Conservation (phyloP, 2,888 invertebrate species). For the Parnassius orleans region DNA sequence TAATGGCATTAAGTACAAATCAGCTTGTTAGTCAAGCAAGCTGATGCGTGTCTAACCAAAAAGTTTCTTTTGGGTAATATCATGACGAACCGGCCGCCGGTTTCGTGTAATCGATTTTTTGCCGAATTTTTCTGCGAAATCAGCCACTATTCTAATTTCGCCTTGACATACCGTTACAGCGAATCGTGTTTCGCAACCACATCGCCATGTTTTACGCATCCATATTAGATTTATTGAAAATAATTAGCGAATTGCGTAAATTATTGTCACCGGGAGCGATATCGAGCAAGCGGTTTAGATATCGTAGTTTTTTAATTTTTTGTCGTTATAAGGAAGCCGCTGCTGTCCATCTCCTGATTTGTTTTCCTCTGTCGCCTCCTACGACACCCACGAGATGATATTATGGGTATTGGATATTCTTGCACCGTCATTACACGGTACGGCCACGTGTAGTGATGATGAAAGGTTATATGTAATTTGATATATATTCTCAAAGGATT, state of each 20-base stretch:
- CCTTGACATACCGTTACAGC: constrained; percentile 35
- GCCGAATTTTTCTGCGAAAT: constrained; percentile 30
- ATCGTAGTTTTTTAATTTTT: too few relatives aligned
- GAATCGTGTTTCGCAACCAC: constrained; percentile 28
- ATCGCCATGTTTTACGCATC: constrained; percentile 1
- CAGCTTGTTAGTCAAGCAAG: constrained; percentile 3
- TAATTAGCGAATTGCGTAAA: constrained; percentile 4
- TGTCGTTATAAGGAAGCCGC: too few relatives aligned
- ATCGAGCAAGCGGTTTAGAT: not conserved
- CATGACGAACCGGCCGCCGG: constrained; percentile 6
- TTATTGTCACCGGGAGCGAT: not conserved
- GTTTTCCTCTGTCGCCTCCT: too few relatives aligned
- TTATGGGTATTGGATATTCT: too few relatives aligned
- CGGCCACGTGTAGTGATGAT: too few relatives aligned
- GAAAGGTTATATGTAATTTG: too few relatives aligned
- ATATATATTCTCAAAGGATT: too few relatives aligned
- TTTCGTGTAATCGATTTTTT: constrained; percentile 31
- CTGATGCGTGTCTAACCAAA: constrained; percentile 8
- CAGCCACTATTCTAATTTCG: constrained; percentile 31
- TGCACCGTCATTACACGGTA: too few relatives aligned
- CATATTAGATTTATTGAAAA: not conserved
- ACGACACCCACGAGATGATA: too few relatives aligned
- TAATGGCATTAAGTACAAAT: not conserved
- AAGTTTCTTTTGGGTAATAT: constrained; percentile 13
- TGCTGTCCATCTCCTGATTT: too few relatives aligned